Evolutionary conservation across 2,113 vertebrate species (phyloP).

Genomic region (Hemiscyllium ocellatum): DNA sequence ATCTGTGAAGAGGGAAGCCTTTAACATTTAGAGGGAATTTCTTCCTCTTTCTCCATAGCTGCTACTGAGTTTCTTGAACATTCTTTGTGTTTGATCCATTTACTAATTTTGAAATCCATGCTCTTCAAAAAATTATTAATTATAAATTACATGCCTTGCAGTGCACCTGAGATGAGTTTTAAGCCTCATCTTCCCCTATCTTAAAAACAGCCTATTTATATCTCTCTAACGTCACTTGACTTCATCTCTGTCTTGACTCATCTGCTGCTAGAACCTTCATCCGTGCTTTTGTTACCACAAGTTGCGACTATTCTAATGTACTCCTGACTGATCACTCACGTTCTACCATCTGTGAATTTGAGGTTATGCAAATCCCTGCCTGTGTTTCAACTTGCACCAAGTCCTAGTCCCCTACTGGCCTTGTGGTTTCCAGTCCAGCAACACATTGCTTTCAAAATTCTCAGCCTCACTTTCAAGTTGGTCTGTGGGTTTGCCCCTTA

Average conservation of each 20-base stretch:
- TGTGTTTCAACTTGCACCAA: background rate
- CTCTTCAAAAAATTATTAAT: too few species aligned
- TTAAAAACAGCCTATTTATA: background rate
- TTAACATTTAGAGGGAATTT: too few species aligned
- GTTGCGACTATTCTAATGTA: background rate
- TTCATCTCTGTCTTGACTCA: background rate
- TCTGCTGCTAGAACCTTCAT: background rate
- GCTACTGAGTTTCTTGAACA: too few species aligned
- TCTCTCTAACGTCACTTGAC: background rate
- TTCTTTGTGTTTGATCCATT: too few species aligned
- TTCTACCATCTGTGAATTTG: background rate
- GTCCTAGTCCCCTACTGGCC: background rate
- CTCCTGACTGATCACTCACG: background rate
- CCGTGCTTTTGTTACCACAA: background rate
- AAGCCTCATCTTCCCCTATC: background rate
- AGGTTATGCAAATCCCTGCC: background rate
- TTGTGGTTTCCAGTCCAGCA: background rate
- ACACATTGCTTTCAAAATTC: background rate
- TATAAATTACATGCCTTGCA: too few species aligned
- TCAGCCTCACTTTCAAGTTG: background rate
- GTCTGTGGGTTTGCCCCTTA: background rate
- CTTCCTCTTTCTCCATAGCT: too few species aligned
- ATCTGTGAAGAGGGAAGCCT: too few species aligned
- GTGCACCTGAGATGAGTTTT: too few species aligned
- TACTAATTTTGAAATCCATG: too few species aligned